phyloP scores from a whole-genome alignment of 2,888 invertebrate genomes.

The Agrypnus murinus region DNA sequence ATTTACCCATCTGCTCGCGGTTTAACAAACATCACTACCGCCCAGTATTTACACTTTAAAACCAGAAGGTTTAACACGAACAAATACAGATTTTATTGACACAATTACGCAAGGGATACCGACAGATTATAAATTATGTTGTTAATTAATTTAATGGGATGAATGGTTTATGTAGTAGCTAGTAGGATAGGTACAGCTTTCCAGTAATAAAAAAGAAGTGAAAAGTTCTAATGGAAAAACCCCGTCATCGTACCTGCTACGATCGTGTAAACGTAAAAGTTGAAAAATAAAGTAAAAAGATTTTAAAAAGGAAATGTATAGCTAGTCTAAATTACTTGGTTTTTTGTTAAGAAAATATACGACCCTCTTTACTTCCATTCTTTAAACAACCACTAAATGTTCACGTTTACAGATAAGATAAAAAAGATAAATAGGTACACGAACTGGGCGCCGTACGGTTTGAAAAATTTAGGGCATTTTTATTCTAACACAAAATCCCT shows the following conservation, averaged over 20 bases:
- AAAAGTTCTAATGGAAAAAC: neutral
- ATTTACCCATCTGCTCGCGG: constrained; percentile 48
- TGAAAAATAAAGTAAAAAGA: neutral
- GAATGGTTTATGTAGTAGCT: too few relatives aligned
- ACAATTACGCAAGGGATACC: constrained; percentile 23
- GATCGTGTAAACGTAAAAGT: neutral
- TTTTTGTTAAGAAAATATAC: constrained; percentile 46
- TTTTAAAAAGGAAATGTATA: constrained; percentile 32
- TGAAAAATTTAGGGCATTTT: constrained; percentile 42
- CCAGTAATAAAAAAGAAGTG: neutral
- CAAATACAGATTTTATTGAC: constrained; percentile 26
- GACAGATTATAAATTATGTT: constrained; percentile 32
- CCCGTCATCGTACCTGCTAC: neutral
- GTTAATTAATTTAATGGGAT: constrained; percentile 30
- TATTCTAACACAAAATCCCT: constrained; percentile 33
- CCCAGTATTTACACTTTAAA: constrained; percentile 46
- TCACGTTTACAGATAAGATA: constrained; percentile 48
- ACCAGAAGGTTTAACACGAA: constrained; percentile 28
- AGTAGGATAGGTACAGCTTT: too few relatives aligned
- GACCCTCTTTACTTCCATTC: constrained; percentile 39
- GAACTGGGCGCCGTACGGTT: constrained; percentile 29
- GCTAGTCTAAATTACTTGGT: constrained; percentile 28
- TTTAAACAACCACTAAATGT: constrained; percentile 47
- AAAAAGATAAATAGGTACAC: constrained; percentile 49
- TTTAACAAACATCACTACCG: constrained; percentile 43